Percentiles rank a stretch among this genome's conserved stretches.
Evolutionary conservation across 2,797 vertebrate genomes (phyloP).

Genomic region (Rhabdophis nuchalis): DNA sequence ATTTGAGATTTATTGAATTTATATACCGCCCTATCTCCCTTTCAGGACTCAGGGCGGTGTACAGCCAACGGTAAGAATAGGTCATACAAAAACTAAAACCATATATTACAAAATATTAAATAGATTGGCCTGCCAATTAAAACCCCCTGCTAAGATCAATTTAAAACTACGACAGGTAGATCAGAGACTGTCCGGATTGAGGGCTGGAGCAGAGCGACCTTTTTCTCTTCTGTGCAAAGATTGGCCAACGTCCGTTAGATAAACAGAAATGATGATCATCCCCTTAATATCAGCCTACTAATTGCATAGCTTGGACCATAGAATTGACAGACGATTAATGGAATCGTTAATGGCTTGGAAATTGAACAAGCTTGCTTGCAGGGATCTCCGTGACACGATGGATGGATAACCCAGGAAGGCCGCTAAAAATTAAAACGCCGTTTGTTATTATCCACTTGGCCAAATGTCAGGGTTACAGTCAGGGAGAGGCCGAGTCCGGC

Average conservation of each 20-base stretch:
- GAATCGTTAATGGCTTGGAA: conserved; percentile 2
- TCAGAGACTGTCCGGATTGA: neutral
- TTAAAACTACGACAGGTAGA: too few species aligned
- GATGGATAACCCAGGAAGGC: neutral
- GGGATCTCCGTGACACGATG: neutral
- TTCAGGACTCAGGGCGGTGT: too few species aligned
- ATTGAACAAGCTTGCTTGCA: neutral
- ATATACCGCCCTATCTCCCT: too few species aligned
- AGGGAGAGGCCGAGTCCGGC: neutral
- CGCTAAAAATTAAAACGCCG: neutral
- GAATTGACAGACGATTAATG: neutral
- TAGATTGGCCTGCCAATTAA: too few species aligned
- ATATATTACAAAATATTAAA: too few species aligned
- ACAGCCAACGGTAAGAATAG: too few species aligned
- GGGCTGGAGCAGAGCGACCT: neutral
- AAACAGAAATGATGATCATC: neutral
- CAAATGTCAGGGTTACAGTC: neutral
- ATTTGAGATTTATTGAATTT: too few species aligned
- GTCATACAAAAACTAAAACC: too few species aligned
- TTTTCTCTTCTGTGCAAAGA: neutral
- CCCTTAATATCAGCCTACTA: neutral
- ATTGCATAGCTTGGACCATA: neutral
- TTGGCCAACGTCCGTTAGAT: neutral
- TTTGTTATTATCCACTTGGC: conserved; percentile 22
- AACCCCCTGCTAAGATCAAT: too few species aligned